Evolutionary conservation across 2,888 invertebrate species (phyloP).

Genomic region (Hoplodrina ambigua): DNA sequence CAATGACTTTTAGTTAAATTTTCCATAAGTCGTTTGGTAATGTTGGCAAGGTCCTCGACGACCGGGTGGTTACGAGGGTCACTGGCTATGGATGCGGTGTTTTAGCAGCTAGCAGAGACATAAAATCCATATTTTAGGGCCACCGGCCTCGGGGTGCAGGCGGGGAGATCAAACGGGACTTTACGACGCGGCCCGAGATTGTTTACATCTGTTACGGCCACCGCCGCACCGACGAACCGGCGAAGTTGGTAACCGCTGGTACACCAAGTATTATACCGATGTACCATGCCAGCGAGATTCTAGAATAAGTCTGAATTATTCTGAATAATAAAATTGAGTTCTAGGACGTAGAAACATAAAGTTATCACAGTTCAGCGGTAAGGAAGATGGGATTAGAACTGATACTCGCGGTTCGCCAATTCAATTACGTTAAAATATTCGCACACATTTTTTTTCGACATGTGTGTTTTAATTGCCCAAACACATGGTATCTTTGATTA

Average conservation of each 20-base stretch:
- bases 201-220: slow-evolving; percentile 89
- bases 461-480: slow-evolving; percentile 47
- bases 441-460: slow-evolving; percentile 40
- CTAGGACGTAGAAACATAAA: not conserved
- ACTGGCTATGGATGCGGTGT: slow-evolving; percentile 84
- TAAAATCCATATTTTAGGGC: slow-evolving; percentile 90
- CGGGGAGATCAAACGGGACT: slow-evolving; percentile 88
- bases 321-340: slow-evolving; percentile 12
- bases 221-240: slow-evolving; percentile 75
- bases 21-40: slow-evolving; percentile 58
- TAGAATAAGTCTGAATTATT: slow-evolving; percentile 47
- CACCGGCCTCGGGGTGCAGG: slow-evolving; percentile 74
- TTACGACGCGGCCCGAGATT: slow-evolving; percentile 88
- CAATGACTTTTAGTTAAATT: slow-evolving; percentile 57
- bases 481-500: slow-evolving; percentile 43
- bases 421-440: slow-evolving; percentile 19
- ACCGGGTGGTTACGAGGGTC: slow-evolving; percentile 82
- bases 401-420: slow-evolving; percentile 9
- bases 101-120: slow-evolving; percentile 86
- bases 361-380: not conserved
- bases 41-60: slow-evolving; percentile 58
- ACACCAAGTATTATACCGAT: slow-evolving; percentile 76
- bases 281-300: slow-evolving; percentile 47
- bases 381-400: slow-evolving; percentile 19
- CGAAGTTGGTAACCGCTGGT: slow-evolving; percentile 87